Evolutionary conservation across 1,140 invertebrate genomes (phyloP).

Genomic region (Portunus trituberculatus): DNA sequence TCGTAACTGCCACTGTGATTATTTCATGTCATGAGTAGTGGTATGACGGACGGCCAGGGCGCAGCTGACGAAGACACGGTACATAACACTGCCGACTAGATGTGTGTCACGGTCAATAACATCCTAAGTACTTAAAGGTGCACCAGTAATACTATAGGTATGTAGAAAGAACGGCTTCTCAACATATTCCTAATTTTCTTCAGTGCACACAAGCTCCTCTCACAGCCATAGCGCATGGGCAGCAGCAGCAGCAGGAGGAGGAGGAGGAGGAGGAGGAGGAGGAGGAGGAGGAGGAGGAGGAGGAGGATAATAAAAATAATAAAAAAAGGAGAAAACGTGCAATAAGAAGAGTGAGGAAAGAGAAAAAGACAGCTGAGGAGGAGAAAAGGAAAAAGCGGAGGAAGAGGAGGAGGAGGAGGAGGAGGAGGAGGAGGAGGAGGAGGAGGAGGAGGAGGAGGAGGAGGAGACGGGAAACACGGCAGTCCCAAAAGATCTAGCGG

Average conservation of each 20-base stretch:
- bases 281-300: background rate
- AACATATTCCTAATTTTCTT: no score
- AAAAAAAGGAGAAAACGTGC: background rate
- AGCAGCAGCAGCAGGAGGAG: background rate
- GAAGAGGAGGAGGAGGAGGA: background rate
- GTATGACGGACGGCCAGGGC: no score
- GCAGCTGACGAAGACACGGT: no score
- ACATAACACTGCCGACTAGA: no score
- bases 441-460: background rate
- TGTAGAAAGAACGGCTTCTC: no score
- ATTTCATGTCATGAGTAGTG: no score
- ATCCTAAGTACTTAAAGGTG: no score
- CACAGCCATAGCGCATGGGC: no score
- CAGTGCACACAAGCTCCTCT: no score
- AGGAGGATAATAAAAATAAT: background rate
- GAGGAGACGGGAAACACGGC: background rate
- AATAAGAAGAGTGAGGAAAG: background rate
- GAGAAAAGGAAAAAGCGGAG: background rate
- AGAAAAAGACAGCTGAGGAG: background rate
- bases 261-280: background rate
- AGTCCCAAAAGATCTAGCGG: background rate
- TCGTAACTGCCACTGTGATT: no score
- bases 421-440: background rate
- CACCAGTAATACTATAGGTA: no score
- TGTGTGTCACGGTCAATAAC: no score